Evolutionary conservation across 2,113 vertebrate species (phyloP).

Genomic region (Platysternon megacephalum): DNA sequence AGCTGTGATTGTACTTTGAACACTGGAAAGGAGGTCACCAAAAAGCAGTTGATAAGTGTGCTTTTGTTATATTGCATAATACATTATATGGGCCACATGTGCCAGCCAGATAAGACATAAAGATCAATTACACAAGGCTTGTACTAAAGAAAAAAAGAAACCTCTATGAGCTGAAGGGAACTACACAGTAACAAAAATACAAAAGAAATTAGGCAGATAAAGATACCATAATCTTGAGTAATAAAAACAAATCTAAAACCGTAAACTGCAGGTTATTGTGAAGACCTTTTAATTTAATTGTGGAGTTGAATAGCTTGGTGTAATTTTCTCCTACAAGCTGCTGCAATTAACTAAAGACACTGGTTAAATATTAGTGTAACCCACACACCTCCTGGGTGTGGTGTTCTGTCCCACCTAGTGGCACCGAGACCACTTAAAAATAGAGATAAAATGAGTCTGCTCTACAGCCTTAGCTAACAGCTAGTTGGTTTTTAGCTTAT

Average conservation of each 20-base stretch:
- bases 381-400: too few species aligned
- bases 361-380: neutral
- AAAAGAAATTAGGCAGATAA: neutral
- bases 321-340: neutral
- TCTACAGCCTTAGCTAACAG: too few species aligned
- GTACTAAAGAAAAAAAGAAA: neutral
- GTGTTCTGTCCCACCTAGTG: too few species aligned
- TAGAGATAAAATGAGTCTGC: too few species aligned
- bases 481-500: too few species aligned
- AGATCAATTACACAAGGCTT: neutral
- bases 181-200: neutral
- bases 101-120: neutral
- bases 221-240: neutral
- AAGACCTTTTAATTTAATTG: constrained; percentile 37
- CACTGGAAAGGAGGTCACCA: constrained; percentile 51
- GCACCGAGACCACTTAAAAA: too few species aligned
- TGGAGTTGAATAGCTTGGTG: neutral
- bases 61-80: neutral
- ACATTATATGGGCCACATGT: neutral
- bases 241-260: neutral
- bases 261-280: neutral
- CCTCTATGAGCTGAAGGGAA: neutral
- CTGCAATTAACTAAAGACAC: neutral
- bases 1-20: constrained; percentile 56
- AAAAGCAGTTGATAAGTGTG: constrained; percentile 53